Evolutionary conservation across 1,140 invertebrate genomes (phyloP).

Genomic region (Sarcophaga peregrina): DNA sequence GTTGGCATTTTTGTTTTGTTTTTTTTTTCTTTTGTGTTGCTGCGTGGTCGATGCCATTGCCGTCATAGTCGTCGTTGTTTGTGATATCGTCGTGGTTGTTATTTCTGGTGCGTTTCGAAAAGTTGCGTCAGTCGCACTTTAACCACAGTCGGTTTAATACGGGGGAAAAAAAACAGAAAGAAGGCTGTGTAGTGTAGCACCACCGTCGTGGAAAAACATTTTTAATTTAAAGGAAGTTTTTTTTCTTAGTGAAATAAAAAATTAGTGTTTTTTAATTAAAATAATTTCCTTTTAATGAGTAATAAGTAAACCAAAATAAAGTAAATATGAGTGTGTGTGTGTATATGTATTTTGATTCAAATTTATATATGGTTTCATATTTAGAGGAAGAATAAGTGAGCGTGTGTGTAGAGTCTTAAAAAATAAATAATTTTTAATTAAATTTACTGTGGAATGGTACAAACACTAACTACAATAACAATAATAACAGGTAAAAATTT

Average conservation of each 20-base stretch:
- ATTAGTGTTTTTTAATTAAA: neutral
- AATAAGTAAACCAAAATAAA: too few species aligned
- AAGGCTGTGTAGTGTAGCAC: neutral
- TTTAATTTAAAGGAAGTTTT: neutral
- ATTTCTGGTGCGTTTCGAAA: constrained; percentile 24
- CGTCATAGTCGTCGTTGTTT: too few species aligned
- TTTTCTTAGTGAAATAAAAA: too few species aligned
- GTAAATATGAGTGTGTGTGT: too few species aligned
- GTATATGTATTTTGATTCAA: too few species aligned
- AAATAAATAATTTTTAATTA: too few species aligned
- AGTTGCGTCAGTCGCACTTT: constrained; percentile 16
- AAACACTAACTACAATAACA: too few species aligned
- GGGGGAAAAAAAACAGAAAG: neutral
- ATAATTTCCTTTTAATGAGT: too few species aligned
- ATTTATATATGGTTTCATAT: neutral
- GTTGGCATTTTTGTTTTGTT: neutral
- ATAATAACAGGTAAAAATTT: neutral
- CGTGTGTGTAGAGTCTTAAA: neutral
- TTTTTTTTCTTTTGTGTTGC: neutral
- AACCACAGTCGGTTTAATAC: constrained; percentile 16
- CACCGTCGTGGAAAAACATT: too few species aligned
- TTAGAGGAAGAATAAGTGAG: neutral
- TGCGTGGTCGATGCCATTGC: neutral
- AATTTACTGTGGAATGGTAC: too few species aligned
- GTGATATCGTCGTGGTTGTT: neutral